phyloP scores from a whole-genome alignment of 1,140 invertebrate species.

The Riptortus pedestris region DNA sequence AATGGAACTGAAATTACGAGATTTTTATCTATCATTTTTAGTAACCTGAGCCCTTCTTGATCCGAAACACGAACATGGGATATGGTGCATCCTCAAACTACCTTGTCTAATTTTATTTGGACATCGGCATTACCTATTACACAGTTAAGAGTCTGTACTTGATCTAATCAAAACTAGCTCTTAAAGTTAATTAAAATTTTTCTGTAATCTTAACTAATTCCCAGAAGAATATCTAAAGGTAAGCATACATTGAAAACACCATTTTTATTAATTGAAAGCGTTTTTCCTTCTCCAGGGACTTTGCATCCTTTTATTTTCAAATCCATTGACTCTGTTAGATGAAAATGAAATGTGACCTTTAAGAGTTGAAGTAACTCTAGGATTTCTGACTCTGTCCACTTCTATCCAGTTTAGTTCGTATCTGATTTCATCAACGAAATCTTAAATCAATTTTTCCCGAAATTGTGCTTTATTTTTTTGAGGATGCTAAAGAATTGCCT shows the following conservation, averaged over 20 bases:
- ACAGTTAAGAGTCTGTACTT: not conserved
- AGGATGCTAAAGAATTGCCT: constrained; percentile 20
- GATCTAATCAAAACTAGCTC: not conserved
- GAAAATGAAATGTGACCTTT: not conserved
- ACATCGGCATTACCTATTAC: not conserved
- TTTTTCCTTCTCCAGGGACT: not conserved
- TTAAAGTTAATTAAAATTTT: not conserved
- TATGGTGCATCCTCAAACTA: not conserved
- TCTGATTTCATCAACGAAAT: not conserved
- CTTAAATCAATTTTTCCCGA: constrained; percentile 29
- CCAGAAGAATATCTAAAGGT: not conserved
- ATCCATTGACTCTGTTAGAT: not conserved
- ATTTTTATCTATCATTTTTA: too few relatives aligned
- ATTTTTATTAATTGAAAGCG: too few relatives aligned
- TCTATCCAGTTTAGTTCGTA: too few relatives aligned
- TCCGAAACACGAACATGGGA: not conserved
- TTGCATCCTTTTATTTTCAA: not conserved
- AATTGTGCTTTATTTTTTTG: constrained; percentile 21
- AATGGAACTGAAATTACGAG: not conserved
- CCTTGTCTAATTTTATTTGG: not conserved
- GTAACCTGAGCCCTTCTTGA: not conserved
- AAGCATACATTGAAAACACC: not conserved
- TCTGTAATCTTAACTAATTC: not conserved
- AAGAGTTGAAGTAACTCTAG: too few relatives aligned
- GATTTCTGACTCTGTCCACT: too few relatives aligned